Conservation (phyloP, 2,888 invertebrate species). For the Idaea biselata region DNA sequence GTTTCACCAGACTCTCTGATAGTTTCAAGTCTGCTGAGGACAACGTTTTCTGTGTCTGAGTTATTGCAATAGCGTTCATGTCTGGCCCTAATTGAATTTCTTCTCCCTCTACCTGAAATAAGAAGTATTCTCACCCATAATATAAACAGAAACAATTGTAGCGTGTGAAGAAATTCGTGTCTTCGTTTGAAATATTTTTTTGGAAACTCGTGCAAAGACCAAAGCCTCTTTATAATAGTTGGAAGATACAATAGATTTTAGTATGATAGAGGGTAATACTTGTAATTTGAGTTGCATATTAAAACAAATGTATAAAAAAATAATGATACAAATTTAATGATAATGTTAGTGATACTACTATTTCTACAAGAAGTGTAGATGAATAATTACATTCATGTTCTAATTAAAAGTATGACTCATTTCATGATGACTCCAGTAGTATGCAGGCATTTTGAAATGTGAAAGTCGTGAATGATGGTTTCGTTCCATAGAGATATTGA, state of each 20-base stretch:
- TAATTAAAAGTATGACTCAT: background rate
- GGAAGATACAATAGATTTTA: slow-evolving; percentile 46
- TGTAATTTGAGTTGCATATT: slow-evolving; percentile 41
- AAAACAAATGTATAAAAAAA: slow-evolving; percentile 57
- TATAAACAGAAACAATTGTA: slow-evolving; percentile 59
- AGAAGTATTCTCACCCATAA: slow-evolving; percentile 80
- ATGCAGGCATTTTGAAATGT: background rate
- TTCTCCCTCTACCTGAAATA: slow-evolving; percentile 80
- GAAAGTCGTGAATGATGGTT: slow-evolving; percentile 21
- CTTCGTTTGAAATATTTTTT: slow-evolving; percentile 32
- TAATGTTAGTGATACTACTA: slow-evolving; percentile 48
- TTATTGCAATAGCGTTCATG: slow-evolving; percentile 74
- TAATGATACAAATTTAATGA: slow-evolving; percentile 54
- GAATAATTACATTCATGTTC: background rate
- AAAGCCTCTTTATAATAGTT: slow-evolving; percentile 77
- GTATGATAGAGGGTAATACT: slow-evolving; percentile 35
- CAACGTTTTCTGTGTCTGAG: slow-evolving; percentile 73
- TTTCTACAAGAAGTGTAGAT: slow-evolving; percentile 32
- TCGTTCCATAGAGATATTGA: slow-evolving; percentile 47
- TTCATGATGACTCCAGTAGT: slow-evolving; percentile 6
- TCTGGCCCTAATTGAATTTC: slow-evolving; percentile 77
- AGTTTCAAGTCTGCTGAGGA: slow-evolving; percentile 73
- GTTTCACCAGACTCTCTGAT: slow-evolving; percentile 72
- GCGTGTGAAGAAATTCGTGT: slow-evolving; percentile 32
- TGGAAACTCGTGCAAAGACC: slow-evolving; percentile 68